phyloP scores from a whole-genome alignment of 2,113 vertebrate genomes.

The Montifringilla adamsi region DNA sequence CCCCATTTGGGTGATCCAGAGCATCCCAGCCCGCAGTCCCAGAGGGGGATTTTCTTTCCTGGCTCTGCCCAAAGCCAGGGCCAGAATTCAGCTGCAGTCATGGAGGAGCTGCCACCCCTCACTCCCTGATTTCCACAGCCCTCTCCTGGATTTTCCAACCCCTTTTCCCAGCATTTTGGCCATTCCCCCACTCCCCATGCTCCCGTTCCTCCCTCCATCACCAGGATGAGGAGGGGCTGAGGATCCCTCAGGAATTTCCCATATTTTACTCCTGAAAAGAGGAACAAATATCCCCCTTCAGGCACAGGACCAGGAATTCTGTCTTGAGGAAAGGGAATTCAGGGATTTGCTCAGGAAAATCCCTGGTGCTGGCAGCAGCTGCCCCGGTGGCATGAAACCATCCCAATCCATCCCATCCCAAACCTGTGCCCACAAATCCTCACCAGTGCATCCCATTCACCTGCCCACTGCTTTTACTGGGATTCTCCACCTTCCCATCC shows the following conservation, averaged over 20 bases:
- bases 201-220: no score
- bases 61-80: neutral
- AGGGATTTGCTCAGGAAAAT: neutral
- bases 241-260: fast-evolving
- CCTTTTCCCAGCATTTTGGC: neutral
- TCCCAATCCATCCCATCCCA: neutral
- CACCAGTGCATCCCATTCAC: neutral
- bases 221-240: neutral
- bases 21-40: fast-evolving
- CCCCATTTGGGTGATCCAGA: neutral
- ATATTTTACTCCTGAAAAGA: neutral
- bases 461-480: neutral
- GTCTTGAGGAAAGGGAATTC: neutral
- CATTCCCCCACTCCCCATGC: fast-evolving
- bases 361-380: fast-evolving
- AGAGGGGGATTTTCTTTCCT: neutral
- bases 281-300: neutral
- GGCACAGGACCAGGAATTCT: neutral
- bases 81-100: neutral
- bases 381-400: neutral
- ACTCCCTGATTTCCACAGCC: fast-evolving
- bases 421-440: neutral
- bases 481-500: neutral
- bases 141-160: neutral
- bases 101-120: fast-evolving